Conservation (phyloP, 2,888 invertebrate species). For the Tryphoninae sp. region DNA sequence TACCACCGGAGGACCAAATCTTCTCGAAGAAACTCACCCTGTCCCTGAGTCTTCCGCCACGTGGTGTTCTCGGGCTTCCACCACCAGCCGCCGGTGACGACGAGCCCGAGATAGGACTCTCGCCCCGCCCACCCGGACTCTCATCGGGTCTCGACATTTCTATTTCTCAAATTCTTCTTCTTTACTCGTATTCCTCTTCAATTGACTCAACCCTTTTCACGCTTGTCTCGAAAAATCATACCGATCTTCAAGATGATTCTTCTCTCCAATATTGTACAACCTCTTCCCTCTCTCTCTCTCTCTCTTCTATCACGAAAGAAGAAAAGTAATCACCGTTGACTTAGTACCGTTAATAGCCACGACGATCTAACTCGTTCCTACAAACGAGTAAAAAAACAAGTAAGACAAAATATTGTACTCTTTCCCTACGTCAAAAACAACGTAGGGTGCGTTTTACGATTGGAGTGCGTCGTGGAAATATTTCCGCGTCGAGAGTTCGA, state of each 20-base stretch:
- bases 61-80: conserved; percentile 78
- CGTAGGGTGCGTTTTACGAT: not conserved
- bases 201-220: not conserved
- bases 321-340: not conserved
- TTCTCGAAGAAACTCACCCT: conserved; percentile 91
- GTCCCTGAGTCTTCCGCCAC: conserved; percentile 84
- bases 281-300: not conserved
- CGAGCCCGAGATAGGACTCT: conserved; percentile 55
- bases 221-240: not conserved
- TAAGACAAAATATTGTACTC: not conserved
- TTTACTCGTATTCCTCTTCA: not conserved
- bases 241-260: not conserved
- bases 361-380: not conserved
- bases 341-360: not conserved
- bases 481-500: conserved; percentile 44
- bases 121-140: conserved; percentile 66
- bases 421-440: not conserved
- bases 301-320: not conserved
- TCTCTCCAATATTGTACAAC: no score
- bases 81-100: conserved; percentile 65
- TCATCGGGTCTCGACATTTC: conserved; percentile 67
- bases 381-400: no score
- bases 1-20: conserved; percentile 85
- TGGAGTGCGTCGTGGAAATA: not conserved
- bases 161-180: not conserved